Evolutionary conservation across 2,113 vertebrate species (phyloP).

Genomic region (Erinaceus europaeus): DNA sequence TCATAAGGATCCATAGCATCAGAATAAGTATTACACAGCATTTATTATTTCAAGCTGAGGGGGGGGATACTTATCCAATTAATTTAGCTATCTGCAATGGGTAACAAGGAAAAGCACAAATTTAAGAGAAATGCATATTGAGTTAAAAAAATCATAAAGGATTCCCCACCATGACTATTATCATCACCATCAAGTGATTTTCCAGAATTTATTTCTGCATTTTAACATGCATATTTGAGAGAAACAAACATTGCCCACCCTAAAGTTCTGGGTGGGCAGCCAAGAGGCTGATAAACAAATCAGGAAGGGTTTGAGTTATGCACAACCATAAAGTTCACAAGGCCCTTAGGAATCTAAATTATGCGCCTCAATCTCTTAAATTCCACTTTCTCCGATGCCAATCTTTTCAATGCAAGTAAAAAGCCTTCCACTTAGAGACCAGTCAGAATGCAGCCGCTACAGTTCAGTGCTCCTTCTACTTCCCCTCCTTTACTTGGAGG

Average conservation of each 20-base stretch:
- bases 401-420: slow-evolving; percentile 31
- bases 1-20: slow-evolving; percentile 23
- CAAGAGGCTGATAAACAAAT: not conserved
- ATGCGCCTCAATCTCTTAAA: not conserved
- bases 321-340: not conserved
- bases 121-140: not conserved
- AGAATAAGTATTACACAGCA: not conserved
- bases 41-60: slow-evolving; percentile 13
- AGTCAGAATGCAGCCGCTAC: rapidly evolving
- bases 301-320: not conserved
- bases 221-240: not conserved
- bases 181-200: not conserved
- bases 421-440: not conserved
- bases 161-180: not conserved
- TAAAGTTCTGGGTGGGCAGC: not conserved
- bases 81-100: not conserved
- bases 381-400: not conserved
- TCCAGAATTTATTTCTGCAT: not conserved
- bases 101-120: not conserved
- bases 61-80: not conserved
- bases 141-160: not conserved
- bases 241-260: not conserved
- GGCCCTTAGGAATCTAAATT: slow-evolving; percentile 36
- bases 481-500: not conserved
- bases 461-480: not conserved